A percentile compares a stretch with the other conserved stretches of the same genome.
These are phyloP conservation scores for Arizona elegans DNA, from an alignment of 2,113 vertebrate genomes.

Conservation along the genomic window DNA sequence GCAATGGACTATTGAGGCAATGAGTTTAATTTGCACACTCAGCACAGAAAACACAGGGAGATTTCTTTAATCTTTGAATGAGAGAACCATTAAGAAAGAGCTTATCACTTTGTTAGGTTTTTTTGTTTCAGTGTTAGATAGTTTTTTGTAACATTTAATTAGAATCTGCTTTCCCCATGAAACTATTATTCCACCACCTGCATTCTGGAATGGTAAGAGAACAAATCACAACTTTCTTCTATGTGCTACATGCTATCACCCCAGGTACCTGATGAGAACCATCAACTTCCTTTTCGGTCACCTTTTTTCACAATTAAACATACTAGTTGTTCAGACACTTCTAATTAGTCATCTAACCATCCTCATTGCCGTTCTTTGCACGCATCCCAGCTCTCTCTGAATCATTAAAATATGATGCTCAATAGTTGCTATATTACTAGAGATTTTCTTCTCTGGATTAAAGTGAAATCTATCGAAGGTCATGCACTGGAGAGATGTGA, in stretches of 20 bases:
- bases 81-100: not conserved
- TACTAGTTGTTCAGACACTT: not conserved
- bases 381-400: not conserved
- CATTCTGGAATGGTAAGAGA: not conserved
- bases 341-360: not conserved
- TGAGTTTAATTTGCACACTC: not conserved
- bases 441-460: not conserved
- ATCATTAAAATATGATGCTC: not conserved
- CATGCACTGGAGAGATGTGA: not conserved
- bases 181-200: not conserved
- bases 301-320: not conserved
- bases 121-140: not conserved
- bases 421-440: not conserved
- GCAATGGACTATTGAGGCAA: not conserved
- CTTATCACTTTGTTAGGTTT: not conserved
- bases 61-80: not conserved
- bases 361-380: not conserved
- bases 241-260: not conserved
- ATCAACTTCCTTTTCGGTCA: not conserved
- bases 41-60: not conserved
- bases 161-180: not conserved
- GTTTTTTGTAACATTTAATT: not conserved
- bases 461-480: not conserved
- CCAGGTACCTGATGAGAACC: not conserved
- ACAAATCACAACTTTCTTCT: not conserved